phyloP scores from a whole-genome alignment of 2,113 vertebrate genomes.

The Periophthalmodon schlosseri region DNA sequence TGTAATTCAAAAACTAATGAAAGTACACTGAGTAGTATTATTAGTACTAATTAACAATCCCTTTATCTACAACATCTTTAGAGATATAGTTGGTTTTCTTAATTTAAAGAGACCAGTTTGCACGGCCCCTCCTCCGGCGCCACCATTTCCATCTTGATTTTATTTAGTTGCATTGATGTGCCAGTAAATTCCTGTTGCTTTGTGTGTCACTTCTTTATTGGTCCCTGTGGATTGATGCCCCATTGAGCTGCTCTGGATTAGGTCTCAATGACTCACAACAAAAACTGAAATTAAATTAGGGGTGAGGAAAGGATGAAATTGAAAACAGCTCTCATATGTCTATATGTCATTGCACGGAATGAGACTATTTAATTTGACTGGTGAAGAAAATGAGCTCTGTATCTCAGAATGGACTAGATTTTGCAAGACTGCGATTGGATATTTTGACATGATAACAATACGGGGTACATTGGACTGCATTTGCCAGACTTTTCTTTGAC shows the following conservation, averaged over 20 bases:
- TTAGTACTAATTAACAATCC: no score
- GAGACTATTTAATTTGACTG: neutral
- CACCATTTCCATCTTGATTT: conserved; percentile 33
- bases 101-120: neutral
- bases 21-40: no score
- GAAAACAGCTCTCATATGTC: conserved; percentile 7
- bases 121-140: neutral
- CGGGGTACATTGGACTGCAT: neutral
- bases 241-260: conserved; percentile 22
- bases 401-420: neutral
- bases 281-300: conserved; percentile 33
- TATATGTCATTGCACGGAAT: neutral
- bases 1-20: neutral
- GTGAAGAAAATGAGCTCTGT: neutral
- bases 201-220: conserved; percentile 42
- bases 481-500: neutral
- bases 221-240: conserved; percentile 34
- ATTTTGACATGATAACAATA: neutral
- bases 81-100: neutral
- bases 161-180: conserved; percentile 43
- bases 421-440: neutral
- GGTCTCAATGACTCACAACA: conserved; percentile 40
- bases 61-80: neutral
- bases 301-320: conserved; percentile 3
- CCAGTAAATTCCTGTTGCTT: conserved; percentile 46